A percentile compares a stretch with the other conserved stretches of the same genome.
These are phyloP conservation scores for Eciton burchellii DNA, from an alignment of 1,140 invertebrate species.

Conservation along the genomic window DNA sequence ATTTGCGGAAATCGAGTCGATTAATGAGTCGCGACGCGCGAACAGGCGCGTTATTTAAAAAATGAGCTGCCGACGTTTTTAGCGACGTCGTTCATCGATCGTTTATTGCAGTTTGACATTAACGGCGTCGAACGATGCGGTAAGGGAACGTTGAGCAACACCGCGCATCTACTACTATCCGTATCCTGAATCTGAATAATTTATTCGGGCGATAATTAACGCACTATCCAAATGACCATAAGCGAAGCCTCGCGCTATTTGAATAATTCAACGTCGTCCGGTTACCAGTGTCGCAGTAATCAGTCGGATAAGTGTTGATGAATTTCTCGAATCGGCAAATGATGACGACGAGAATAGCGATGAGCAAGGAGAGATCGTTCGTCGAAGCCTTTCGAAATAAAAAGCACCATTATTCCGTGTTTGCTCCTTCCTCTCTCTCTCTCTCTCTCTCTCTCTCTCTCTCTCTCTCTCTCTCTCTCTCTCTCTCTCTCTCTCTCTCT, in stretches of 20 bases:
- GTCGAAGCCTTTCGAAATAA: neutral
- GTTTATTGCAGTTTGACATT: conserved; percentile 16
- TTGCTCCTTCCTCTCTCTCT: neutral
- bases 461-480: too few species aligned
- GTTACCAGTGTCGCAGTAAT: neutral
- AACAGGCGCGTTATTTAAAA: neutral
- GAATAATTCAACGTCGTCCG: conserved; percentile 27
- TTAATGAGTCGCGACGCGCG: neutral
- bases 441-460: too few species aligned
- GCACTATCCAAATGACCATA: neutral
- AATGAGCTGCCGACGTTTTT: neutral
- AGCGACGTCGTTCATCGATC: neutral
- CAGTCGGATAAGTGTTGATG: neutral
- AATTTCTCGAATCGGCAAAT: conserved; percentile 11
- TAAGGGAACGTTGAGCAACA: neutral
- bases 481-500: too few species aligned
- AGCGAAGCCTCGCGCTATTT: neutral
- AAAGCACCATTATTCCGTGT: neutral
- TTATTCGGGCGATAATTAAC: conserved; percentile 17
- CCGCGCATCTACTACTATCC: neutral
- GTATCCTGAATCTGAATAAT: conserved; percentile 26
- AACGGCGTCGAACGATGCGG: neutral
- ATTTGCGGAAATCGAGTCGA: conserved; percentile 10
- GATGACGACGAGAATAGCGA: neutral
- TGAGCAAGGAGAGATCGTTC: neutral